Evolutionary conservation across 2,113 vertebrate species (phyloP).

Genomic region (Bubalus kerabau): DNA sequence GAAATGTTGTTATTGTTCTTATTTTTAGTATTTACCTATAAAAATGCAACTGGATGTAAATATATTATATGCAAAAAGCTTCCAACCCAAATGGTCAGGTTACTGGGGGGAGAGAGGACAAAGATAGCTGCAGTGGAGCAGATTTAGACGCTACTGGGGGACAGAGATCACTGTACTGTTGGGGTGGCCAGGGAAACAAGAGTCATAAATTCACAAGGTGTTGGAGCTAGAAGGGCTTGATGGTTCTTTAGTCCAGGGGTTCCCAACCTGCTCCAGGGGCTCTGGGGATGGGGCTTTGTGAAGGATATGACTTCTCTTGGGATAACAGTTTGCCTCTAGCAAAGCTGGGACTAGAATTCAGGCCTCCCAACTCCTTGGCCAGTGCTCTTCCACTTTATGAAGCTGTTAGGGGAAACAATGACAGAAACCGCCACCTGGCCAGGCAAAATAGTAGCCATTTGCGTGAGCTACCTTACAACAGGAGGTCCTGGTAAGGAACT

Average conservation of each 20-base stretch:
- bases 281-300: not conserved
- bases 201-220: not conserved
- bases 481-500: not conserved
- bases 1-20: not conserved
- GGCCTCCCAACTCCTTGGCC: not conserved
- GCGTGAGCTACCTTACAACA: not conserved
- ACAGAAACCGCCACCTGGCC: not conserved
- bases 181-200: not conserved
- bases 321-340: not conserved
- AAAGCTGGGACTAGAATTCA: not conserved
- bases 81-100: not conserved
- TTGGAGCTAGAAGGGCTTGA: not conserved
- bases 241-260: not conserved
- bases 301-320: not conserved
- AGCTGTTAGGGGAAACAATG: not conserved
- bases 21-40: conserved; percentile 2
- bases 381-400: not conserved
- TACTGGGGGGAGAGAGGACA: not conserved
- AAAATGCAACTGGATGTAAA: not conserved
- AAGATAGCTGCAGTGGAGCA: not conserved
- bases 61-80: not conserved
- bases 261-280: not conserved
- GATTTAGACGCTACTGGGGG: not conserved
- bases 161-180: not conserved
- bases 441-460: not conserved